These are phyloP conservation scores for Lepus americanus DNA, from an alignment of 2,113 vertebrate genomes.

Conservation along the genomic window DNA sequence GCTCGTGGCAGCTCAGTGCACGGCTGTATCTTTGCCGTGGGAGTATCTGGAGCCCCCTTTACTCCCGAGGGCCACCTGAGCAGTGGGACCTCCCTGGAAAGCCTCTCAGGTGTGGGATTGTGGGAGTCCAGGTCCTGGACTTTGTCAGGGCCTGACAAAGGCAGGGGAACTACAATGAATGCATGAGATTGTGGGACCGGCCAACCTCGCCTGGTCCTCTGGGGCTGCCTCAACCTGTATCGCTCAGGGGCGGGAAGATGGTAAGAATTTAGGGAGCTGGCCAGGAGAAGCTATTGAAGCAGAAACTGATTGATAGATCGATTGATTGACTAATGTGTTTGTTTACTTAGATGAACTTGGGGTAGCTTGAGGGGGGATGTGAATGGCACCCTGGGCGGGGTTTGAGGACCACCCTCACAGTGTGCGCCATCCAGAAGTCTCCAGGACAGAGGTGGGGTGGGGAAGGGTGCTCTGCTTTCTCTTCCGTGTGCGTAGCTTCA, in stretches of 20 bases:
- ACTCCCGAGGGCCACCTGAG: background rate
- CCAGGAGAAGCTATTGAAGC: background rate
- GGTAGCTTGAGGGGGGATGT: background rate
- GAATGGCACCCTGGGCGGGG: background rate
- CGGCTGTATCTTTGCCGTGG: background rate
- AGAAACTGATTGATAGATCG: background rate
- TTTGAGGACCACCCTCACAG: background rate
- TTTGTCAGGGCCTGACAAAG: background rate
- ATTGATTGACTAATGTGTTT: background rate
- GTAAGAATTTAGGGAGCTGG: background rate
- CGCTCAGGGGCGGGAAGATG: background rate
- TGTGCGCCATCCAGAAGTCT: background rate
- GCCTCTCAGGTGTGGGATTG: background rate
- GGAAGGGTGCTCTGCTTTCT: background rate
- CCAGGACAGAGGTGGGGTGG: background rate
- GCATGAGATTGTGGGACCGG: background rate
- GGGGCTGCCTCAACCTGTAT: fast-evolving
- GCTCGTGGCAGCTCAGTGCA: background rate
- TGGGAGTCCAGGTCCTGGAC: background rate
- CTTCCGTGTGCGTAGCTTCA: background rate
- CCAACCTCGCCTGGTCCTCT: background rate
- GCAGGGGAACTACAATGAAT: background rate
- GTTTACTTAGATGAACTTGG: background rate
- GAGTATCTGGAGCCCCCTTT: background rate
- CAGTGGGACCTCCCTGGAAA: background rate